phyloP scores from a whole-genome alignment of 2,113 vertebrate species.

The Athene cunicularia region DNA sequence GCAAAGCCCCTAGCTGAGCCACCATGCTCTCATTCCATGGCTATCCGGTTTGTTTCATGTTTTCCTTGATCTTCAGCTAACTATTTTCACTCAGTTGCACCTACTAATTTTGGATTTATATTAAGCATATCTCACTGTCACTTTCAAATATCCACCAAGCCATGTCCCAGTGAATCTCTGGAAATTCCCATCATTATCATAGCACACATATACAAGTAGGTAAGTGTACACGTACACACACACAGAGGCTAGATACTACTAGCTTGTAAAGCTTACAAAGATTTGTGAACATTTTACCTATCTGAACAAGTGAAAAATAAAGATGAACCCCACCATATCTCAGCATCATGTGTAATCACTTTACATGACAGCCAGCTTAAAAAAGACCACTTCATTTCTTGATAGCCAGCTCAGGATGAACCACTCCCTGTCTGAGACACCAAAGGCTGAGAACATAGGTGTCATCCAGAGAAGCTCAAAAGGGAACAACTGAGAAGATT shows the following conservation, averaged over 20 bases:
- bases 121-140: background rate
- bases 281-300: background rate
- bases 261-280: background rate
- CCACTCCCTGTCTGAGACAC: background rate
- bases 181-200: background rate
- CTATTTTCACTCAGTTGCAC: background rate
- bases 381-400: background rate
- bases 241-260: background rate
- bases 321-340: background rate
- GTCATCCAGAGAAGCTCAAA: background rate
- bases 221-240: background rate
- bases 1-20: background rate
- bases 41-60: background rate
- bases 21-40: background rate
- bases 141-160: background rate
- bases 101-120: background rate
- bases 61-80: background rate
- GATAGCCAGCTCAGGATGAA: background rate
- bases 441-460: background rate
- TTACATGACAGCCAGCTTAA: background rate
- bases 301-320: background rate
- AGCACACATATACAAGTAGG: background rate
- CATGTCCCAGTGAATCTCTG: fast-evolving
- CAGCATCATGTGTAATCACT: background rate
- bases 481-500: background rate